Percentiles rank a stretch among this genome's conserved stretches.
Evolutionary conservation across 2,797 vertebrate species (phyloP).

Genomic region (Pagetopsis macropterus): DNA sequence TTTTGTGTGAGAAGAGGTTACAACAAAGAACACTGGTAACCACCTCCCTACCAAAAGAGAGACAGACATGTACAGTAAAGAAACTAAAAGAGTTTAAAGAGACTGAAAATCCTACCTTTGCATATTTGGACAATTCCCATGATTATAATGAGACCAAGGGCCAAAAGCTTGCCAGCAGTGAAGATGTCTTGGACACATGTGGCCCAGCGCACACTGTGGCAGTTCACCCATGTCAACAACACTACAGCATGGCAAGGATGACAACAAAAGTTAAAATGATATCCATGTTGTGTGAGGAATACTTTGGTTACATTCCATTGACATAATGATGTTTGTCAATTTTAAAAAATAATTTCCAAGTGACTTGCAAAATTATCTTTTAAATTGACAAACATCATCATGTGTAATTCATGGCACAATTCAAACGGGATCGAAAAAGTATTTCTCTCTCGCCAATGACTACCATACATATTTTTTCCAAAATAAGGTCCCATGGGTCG

Average conservation of each 20-base stretch:
- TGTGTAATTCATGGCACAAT: too few species aligned
- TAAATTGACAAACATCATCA: too few species aligned
- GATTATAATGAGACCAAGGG: constrained; percentile 86
- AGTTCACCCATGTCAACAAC: constrained; percentile 89
- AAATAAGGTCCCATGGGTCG: too few species aligned
- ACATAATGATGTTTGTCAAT: too few species aligned
- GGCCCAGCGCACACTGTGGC: constrained; percentile 87
- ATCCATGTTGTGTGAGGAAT: background rate
- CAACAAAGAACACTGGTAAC: background rate
- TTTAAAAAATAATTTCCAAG: too few species aligned
- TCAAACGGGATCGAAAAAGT: too few species aligned
- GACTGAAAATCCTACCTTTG: constrained; percentile 76
- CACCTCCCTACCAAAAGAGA: background rate
- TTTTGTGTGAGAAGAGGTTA: background rate
- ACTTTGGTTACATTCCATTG: background rate
- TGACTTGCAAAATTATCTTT: too few species aligned
- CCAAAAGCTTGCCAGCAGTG: constrained; percentile 87
- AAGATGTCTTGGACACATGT: constrained; percentile 87
- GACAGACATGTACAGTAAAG: background rate
- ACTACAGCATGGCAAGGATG: constrained; percentile 64
- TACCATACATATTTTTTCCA: too few species aligned
- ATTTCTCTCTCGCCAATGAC: too few species aligned
- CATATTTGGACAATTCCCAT: constrained; percentile 87
- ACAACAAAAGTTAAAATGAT: background rate
- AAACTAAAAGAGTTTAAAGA: background rate